These are phyloP conservation scores for Gallinago solitaria DNA, from an alignment of 2,797 vertebrate genomes.

Conservation along the genomic window DNA sequence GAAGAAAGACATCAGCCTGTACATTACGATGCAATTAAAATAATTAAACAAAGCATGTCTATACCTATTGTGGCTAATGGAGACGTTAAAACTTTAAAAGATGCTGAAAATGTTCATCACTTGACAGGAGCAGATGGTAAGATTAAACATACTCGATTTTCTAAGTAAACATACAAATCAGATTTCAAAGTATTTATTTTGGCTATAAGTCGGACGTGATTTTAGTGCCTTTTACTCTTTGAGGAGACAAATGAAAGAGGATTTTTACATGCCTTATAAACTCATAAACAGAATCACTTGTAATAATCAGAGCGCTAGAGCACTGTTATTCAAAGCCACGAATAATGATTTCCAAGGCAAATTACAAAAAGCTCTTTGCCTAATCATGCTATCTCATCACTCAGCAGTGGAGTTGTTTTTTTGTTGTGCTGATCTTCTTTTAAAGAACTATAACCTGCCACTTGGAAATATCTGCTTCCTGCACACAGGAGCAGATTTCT, in stretches of 20 bases:
- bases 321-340: not conserved
- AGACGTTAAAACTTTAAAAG: slow-evolving; percentile 88
- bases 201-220: not conserved
- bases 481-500: not conserved
- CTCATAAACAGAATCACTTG: not conserved
- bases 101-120: slow-evolving; percentile 85
- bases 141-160: slow-evolving; percentile 31
- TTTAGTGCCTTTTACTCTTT: not conserved
- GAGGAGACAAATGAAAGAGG: not conserved
- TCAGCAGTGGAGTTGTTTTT: not conserved
- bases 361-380: slow-evolving; percentile 18
- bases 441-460: not conserved
- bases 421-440: not conserved
- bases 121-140: slow-evolving; percentile 92
- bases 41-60: slow-evolving; percentile 90
- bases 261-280: not conserved
- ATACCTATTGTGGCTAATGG: slow-evolving; percentile 94
- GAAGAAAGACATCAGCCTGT: slow-evolving; percentile 96
- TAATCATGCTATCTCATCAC: not conserved
- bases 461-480: not conserved
- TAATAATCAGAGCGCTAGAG: not conserved
- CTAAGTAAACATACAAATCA: not conserved
- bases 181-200: not conserved
- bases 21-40: slow-evolving; percentile 93
- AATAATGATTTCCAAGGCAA: not conserved